Evolutionary conservation across 1,140 invertebrate genomes (phyloP).

Genomic region (Neodiprion lecontei): DNA sequence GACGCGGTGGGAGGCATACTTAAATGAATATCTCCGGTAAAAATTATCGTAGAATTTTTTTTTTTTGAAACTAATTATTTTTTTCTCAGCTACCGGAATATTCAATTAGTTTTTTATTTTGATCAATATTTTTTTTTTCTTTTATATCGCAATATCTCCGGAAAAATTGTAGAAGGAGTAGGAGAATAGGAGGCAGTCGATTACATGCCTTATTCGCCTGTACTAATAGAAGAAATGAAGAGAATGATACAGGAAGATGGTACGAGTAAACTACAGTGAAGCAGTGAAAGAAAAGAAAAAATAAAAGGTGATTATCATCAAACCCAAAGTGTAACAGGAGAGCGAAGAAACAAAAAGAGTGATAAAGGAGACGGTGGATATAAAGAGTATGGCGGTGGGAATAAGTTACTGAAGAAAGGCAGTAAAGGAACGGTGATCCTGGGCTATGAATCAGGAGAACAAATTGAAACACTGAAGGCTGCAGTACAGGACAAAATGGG

Average conservation of each 20-base stretch:
- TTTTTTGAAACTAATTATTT: no score
- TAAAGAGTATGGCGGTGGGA: conserved; percentile 12
- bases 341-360: not conserved
- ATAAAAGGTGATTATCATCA: conserved; percentile 9
- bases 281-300: not conserved
- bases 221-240: not conserved
- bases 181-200: no score
- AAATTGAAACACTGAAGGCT: conserved; percentile 8
- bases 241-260: not conserved
- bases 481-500: conserved; percentile 17
- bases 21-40: no score
- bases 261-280: not conserved
- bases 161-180: no score
- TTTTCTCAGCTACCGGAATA: no score
- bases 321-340: conserved; percentile 10
- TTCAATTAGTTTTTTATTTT: no score
- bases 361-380: not conserved
- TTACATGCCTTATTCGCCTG: no score
- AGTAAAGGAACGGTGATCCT: conserved; percentile 12
- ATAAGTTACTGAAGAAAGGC: conserved; percentile 10
- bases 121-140: no score
- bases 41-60: no score
- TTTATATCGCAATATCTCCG: no score
- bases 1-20: no score
- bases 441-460: not conserved